Evolutionary conservation across 2,113 vertebrate species (phyloP).

Genomic region (Nipponia nippon): DNA sequence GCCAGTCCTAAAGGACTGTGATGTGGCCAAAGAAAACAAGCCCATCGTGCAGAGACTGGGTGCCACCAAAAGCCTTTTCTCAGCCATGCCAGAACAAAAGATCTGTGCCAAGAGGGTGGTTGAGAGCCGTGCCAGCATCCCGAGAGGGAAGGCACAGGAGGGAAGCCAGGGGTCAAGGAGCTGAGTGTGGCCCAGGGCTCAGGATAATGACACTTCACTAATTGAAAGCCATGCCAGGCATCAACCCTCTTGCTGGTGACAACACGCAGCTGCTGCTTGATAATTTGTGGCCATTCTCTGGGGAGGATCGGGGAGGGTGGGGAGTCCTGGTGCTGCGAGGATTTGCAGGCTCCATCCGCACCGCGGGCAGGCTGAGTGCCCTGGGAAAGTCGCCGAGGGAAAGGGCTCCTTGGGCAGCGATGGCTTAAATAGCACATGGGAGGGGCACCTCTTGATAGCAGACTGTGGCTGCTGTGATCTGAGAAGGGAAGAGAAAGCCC

Average conservation of each 20-base stretch:
- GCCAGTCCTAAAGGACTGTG: not conserved
- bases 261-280: not conserved
- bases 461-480: not conserved
- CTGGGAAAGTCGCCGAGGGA: not conserved
- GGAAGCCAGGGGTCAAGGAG: slow-evolving; percentile 12
- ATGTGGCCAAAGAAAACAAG: not conserved
- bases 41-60: rapidly evolving
- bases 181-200: not conserved
- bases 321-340: not conserved
- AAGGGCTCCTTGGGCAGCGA: not conserved
- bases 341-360: not conserved
- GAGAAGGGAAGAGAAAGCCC: not conserved
- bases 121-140: not conserved
- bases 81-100: not conserved
- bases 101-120: not conserved
- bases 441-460: not conserved
- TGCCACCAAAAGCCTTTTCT: not conserved
- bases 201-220: not conserved
- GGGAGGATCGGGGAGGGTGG: not conserved
- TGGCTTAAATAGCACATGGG: not conserved
- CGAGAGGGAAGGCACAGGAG: not conserved
- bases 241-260: not conserved
- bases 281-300: not conserved
- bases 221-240: not conserved
- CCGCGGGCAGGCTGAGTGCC: rapidly evolving